Evolutionary conservation across 2,113 vertebrate species (phyloP).

Genomic region (Chloebia gouldiae): DNA sequence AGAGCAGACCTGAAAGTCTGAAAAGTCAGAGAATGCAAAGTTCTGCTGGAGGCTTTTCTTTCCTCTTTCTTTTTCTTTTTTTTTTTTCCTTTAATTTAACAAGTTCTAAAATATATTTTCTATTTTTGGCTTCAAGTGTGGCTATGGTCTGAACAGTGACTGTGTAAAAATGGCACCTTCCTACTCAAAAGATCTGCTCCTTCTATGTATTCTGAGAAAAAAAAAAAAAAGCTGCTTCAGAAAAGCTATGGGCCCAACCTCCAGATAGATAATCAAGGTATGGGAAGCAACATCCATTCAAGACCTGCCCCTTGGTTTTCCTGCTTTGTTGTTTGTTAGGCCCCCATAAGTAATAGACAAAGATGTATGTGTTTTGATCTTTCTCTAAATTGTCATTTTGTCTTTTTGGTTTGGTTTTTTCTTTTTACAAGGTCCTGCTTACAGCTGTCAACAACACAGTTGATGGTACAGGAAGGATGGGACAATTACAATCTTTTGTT

Average conservation of each 20-base stretch:
- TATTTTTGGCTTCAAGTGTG: constrained; percentile 64
- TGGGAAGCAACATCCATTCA: not conserved
- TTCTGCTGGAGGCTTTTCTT: constrained; percentile 59
- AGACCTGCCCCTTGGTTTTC: not conserved
- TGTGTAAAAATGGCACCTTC: constrained; percentile 64
- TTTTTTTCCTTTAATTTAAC: constrained; percentile 37
- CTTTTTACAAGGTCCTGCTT: not conserved
- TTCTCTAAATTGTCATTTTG: not conserved
- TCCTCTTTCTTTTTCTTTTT: not conserved
- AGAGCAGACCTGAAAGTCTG: constrained; percentile 66
- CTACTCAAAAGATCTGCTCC: constrained; percentile 64
- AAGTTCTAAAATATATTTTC: constrained; percentile 69
- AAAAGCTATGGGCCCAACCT: not conserved
- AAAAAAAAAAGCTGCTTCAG: not conserved
- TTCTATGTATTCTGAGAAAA: not conserved
- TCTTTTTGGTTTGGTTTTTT: not conserved
- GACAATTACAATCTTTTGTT: not conserved
- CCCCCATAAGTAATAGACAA: not conserved
- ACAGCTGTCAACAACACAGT: not conserved
- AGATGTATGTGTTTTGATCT: not conserved
- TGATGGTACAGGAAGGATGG: not conserved
- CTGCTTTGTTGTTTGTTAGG: not conserved
- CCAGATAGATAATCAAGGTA: not conserved
- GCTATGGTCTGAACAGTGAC: constrained; percentile 60
- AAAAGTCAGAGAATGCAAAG: constrained; percentile 61